Base-by-base conservation (phyloP, 1,140 invertebrate genomes). In the Drosophila pseudoobscura region DNA sequence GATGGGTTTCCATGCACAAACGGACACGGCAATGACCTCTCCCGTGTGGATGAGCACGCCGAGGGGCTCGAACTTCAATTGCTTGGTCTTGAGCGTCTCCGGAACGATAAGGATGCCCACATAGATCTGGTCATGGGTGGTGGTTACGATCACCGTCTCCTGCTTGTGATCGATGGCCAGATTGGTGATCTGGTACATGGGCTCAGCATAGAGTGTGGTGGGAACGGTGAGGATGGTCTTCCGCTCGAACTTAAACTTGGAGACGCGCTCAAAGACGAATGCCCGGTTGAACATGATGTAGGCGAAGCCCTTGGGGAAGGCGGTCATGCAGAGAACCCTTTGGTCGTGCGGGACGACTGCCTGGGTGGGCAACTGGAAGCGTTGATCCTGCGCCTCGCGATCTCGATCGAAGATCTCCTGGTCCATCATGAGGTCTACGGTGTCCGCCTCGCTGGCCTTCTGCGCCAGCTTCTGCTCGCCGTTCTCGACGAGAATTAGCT, bases 1-100 rank as follows among this genome's bases (percentile, higher is more conserved):
- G 39, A 98, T 94, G 0, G 97, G 95, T 92, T 98, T 98, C 95
- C 97, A 96, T 2, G 95, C 93, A 89, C 97, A 98, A 59, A 96
- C 94, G 7, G 97, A 95, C 20, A 98, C 90, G 15, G 94, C 94
- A 41, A 95, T 94, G 22, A 99, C 96, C 2, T 94, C 92, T 2
- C 96, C 96, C 57, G 96, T 95, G 90, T 98, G 97, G 69, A 97
- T 94, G 0, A 94, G 91, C 65, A 96, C 94, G 1, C 96, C 96
- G 3, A 97, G 91, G 0, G 93, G 91, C 6, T 91, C 77, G 46
- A 95, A 92, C 8, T 85, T 69, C 2, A 92, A 78, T 43, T 93
- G 91, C 6, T 91, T 80, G 6, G 88, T 78, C 29, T 91, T 85
- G 0, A 91, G 57, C 0, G 85, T 88, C 58, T 93, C 92, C 2